Evolutionary conservation across 2,113 vertebrate genomes (phyloP), one percentile per base, ranked within the genome.

Genomic region (Hypomesus transpacificus): DNA sequence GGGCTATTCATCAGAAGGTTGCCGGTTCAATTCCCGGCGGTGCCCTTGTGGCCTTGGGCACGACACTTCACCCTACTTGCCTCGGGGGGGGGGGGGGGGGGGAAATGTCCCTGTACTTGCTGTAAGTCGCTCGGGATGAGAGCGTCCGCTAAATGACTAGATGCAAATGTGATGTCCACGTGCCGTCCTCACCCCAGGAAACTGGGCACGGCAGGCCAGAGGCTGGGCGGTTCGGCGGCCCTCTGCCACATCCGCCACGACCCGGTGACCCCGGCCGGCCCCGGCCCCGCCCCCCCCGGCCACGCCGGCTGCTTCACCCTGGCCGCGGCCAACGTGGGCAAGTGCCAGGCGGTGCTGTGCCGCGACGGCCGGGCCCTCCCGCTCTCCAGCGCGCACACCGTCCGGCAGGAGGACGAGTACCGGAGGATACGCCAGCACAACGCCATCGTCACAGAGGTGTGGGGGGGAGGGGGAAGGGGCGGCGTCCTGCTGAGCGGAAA

Each of bases 241-340:
- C 90, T 99, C 31, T 98, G 96, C 77, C 96, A 98, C 86, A 95
- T 99, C 91, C 94, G 93, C 70, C 96, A 98, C 3, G 95, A 97
- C 88, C 94, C 94, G 0, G 87, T 93, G 81, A 94, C 96, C 72
- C 95, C 31, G 7, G 0, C 94, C 0, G 90, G 1, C 39, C 39
- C 9, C 39, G 6, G 4, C 39, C 6, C 39, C 39, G 3, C 39
- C 39, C 7, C 31, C 31, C 5, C 39, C 39, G 92, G 0, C 51
- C 67, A 85, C 13, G 94, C 95, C 75, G 94, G 95, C 77, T 97
- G 96, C 88, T 98, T 98, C 86, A 98, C 93, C 0, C 89, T 99
- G 75, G 98, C 92, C 73, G 94, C 96, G 0, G 96, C 96, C 71
- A 98, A 98, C 0, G 96, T 98, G 77, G 97, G 97, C 77, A 92